Percentiles rank a stretch among this genome's conserved stretches.
phyloP scores from a whole-genome alignment of 37 sponge, comb jelly and placozoan genomes.

The Cladorhizidae sp. region DNA sequence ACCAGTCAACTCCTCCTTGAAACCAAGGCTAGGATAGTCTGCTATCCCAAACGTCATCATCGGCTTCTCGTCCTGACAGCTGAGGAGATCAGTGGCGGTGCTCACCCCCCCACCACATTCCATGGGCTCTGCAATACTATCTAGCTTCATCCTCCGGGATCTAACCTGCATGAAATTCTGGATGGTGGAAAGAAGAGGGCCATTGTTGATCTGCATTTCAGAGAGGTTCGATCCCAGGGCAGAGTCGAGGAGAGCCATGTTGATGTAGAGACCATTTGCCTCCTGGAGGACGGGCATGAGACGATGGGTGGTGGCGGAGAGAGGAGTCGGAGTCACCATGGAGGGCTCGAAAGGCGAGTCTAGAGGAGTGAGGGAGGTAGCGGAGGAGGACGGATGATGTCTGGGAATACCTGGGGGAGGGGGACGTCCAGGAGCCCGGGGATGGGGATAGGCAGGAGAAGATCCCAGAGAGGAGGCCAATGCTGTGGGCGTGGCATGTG shows the following conservation, averaged over 20 bases:
- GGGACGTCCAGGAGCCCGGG: slow-evolving; percentile 1
- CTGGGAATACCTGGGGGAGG: not conserved
- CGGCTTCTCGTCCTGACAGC: slow-evolving; percentile 56
- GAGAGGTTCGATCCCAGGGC: slow-evolving; percentile 48
- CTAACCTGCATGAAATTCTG: slow-evolving; percentile 16
- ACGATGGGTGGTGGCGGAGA: slow-evolving; percentile 34
- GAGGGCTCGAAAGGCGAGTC: slow-evolving; percentile 61
- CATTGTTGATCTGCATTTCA: slow-evolving; percentile 28
- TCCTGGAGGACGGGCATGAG: slow-evolving; percentile 72
- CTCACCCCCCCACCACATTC: not conserved
- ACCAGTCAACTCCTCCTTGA: slow-evolving; percentile 35
- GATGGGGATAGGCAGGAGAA: slow-evolving; percentile 39
- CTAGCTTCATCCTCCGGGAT: slow-evolving; percentile 40
- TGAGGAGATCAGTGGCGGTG: slow-evolving; percentile 19
- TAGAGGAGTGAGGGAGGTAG: slow-evolving; percentile 58
- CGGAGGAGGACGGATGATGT: not conserved
- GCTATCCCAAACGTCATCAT: slow-evolving; percentile 65
- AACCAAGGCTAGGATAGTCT: slow-evolving; percentile 63
- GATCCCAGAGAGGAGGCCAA: slow-evolving; percentile 23
- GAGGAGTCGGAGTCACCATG: slow-evolving; percentile 68
- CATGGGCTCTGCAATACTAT: slow-evolving; percentile 38
- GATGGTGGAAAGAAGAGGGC: slow-evolving; percentile 29
- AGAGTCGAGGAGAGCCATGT: slow-evolving; percentile 60
- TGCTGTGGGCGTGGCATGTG: not conserved
- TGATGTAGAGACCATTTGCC: slow-evolving; percentile 70